A percentile compares a stretch with the other conserved stretches of the same genome.
Evolutionary conservation across 2,797 vertebrate genomes (phyloP).

Genomic region (Numenius phaeopus): DNA sequence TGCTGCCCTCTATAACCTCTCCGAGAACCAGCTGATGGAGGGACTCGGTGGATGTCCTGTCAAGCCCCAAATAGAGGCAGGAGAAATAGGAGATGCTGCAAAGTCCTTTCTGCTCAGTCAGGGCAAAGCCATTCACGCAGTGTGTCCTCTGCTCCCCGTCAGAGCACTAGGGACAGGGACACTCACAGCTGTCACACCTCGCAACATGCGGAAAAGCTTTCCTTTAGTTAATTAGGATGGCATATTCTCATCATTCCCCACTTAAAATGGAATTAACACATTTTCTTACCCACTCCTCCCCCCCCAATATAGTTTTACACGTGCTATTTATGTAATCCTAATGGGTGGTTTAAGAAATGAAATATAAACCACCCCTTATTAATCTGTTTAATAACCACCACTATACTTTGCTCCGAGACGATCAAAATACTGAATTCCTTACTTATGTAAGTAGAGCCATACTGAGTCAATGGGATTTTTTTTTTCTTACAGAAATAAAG

Average conservation of each 20-base stretch:
- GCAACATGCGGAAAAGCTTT: background rate
- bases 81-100: background rate
- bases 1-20: background rate
- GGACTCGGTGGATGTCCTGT: no score
- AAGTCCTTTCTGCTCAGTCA: background rate
- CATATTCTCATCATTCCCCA: background rate
- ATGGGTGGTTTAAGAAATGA: background rate
- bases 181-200: background rate
- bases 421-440: background rate
- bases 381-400: background rate
- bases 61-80: background rate
- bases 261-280: background rate
- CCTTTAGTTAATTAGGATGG: background rate
- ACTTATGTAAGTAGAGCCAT: background rate
- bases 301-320: background rate
- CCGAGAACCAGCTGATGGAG: background rate
- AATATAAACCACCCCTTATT: background rate
- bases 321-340: background rate
- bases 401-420: background rate
- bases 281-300: background rate
- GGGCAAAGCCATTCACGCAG: background rate
- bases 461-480: slow-evolving; percentile 37
- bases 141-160: background rate
- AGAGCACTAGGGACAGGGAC: background rate
- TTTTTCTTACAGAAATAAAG: background rate